Evolutionary conservation across 2,888 invertebrate genomes (phyloP).

Genomic region (Octonoba sinensis): DNA sequence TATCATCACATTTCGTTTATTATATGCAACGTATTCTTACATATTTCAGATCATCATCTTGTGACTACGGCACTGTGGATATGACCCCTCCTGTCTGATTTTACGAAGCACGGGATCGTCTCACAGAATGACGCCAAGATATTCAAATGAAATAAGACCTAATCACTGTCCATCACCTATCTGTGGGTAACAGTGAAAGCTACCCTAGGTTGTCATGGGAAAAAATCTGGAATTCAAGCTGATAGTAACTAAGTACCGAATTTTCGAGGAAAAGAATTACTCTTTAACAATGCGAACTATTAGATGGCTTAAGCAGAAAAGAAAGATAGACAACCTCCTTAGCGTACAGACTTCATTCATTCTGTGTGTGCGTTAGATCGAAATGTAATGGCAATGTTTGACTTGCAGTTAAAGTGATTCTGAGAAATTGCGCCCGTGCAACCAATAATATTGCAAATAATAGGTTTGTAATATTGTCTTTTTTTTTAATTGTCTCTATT

Average conservation of each 20-base stretch:
- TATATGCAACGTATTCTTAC: too few species aligned
- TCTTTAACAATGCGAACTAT: slow-evolving; percentile 4
- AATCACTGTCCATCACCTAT: slow-evolving; percentile 57
- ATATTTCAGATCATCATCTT: too few species aligned
- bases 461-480: too few species aligned
- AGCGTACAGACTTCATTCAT: too few species aligned
- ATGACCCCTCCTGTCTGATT: too few species aligned
- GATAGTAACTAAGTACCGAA: slow-evolving; percentile 8
- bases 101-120: too few species aligned
- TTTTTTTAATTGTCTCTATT: too few species aligned
- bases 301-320: slow-evolving; percentile 8
- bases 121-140: too few species aligned
- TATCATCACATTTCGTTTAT: too few species aligned
- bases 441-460: not conserved
- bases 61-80: too few species aligned
- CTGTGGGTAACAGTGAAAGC: slow-evolving; percentile 29
- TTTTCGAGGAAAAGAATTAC: slow-evolving; percentile 11
- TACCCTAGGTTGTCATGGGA: slow-evolving; percentile 47
- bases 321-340: too few species aligned
- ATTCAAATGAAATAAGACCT: slow-evolving; percentile 43
- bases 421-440: not conserved
- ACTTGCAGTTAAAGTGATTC: not conserved
- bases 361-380: not conserved
- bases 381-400: not conserved
- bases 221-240: slow-evolving; percentile 30